phyloP scores from a whole-genome alignment of 2,113 vertebrate species.

The Bufo bufo region DNA sequence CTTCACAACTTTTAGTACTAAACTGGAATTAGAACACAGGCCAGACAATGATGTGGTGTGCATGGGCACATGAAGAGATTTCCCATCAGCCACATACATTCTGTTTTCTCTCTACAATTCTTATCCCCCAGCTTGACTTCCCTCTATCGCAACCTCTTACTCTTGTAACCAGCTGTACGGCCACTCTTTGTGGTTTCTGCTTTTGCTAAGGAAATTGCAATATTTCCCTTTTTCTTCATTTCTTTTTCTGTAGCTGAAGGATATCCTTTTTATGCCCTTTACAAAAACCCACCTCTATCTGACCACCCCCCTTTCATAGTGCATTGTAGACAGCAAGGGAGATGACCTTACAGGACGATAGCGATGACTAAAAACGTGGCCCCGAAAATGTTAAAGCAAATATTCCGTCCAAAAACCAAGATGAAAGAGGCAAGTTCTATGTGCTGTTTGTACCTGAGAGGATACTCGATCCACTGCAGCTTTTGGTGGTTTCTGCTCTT shows the following conservation, averaged over 20 bases:
- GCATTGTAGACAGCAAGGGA: neutral
- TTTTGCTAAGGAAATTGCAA: conserved; percentile 52
- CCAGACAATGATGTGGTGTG: neutral
- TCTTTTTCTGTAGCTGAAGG: conserved; percentile 13
- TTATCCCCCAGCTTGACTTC: neutral
- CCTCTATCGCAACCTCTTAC: neutral
- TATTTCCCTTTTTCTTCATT: conserved; percentile 47
- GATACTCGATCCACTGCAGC: neutral
- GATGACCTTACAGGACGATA: neutral
- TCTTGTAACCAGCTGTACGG: neutral
- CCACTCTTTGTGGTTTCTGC: conserved; percentile 37
- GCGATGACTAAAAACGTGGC: neutral
- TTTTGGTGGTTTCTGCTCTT: neutral
- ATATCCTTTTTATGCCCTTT: neutral
- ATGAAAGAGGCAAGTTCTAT: conserved; percentile 54
- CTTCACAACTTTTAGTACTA: neutral
- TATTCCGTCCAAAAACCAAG: conserved; percentile 47
- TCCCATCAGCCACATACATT: too few species aligned
- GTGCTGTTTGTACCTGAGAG: neutral
- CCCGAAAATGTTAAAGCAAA: conserved; percentile 45
- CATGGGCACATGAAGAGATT: neutral
- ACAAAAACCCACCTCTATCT: neutral
- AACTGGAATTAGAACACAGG: neutral
- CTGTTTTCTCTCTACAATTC: neutral
- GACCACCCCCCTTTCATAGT: neutral